Base-by-base conservation (phyloP, 1,140 invertebrate genomes). In the Condylostylus longicornis region DNA sequence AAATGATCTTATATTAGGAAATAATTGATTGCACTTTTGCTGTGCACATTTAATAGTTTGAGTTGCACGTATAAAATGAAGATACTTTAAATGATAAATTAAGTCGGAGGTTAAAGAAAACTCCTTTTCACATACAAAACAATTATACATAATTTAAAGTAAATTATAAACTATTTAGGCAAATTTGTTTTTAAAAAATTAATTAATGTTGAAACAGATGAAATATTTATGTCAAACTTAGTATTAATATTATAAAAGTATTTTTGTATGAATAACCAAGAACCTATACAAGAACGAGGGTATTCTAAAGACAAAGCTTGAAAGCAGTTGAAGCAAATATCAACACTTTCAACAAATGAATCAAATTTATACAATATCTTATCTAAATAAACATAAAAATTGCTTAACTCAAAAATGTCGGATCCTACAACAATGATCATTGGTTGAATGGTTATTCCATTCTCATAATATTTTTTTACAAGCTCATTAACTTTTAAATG, bases 291-390 rank as follows among this genome's bases (percentile, higher is more conserved):
- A 13, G 29, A 27, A 25, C 25, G 3, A 10, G 38, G 38, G 27
- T 39, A 34, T 19, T 34, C 17, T 33, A 39, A 34, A 18, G n/a
- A n/a, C 4, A 39, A 14, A 3, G 22, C 19, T 2, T 39, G 38
- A 34, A 39, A 28, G 8, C 33, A 23, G 33, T 39, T 39, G 25
- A 39, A 39, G 17, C 38, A 39, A 33, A 18, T 27, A 34, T 39
- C 30, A 12, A 39, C 23, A 12, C 38, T 18, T 32, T 38, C 31
- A 18, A 33, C 5, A 33, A 39, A 39, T 2, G 31, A 33, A 13
- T 25, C 17, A 2, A 39, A 25, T 29, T 39, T 33, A 13, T 28
- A 28, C 2, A 39, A 13, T 4, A 14, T 39, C 2, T 28, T 39
- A 28, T 39, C 23, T 18, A 39, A 33, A 20, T 27, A 39, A 4